Conservation (phyloP, 1,140 invertebrate genomes). For the Drosophila asahinai region DNA sequence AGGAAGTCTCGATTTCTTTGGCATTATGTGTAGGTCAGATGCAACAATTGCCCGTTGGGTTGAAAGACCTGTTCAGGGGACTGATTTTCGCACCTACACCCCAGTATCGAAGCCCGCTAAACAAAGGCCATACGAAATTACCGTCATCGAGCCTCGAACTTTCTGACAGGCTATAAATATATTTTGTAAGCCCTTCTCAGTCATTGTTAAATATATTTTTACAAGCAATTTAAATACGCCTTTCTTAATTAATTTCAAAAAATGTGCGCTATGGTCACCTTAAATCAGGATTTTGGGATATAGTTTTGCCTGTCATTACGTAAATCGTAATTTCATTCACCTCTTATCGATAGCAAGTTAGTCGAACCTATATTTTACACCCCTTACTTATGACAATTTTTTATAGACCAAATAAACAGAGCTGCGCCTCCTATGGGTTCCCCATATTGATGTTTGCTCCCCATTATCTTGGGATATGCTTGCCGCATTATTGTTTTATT, state of each 20-base stretch:
- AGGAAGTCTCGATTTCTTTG: conserved; percentile 76
- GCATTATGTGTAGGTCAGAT: conserved; percentile 48
- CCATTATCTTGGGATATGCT: background rate
- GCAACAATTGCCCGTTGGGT: conserved; percentile 23
- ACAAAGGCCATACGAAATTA: conserved; percentile 2
- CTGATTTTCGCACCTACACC: background rate
- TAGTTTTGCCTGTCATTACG: background rate
- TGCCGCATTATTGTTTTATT: background rate
- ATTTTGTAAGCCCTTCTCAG: background rate
- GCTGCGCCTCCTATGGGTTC: background rate
- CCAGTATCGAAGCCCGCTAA: conserved; percentile 4
- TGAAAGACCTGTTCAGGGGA: conserved; percentile 51
- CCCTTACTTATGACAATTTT: too few species aligned
- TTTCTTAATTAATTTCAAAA: too few species aligned
- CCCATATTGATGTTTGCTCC: conserved; percentile 1
- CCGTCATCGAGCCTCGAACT: background rate
- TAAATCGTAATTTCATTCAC: background rate
- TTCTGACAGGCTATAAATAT: background rate
- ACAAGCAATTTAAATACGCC: background rate
- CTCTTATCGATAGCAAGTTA: background rate
- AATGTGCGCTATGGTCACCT: too few species aligned
- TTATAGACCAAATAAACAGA: background rate
- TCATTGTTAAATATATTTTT: background rate
- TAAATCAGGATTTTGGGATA: background rate
- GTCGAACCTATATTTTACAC: background rate